Percentiles rank a stretch among this genome's conserved stretches.
These are phyloP conservation scores for Pardalotus punctatus DNA, from an alignment of 2,113 vertebrate species.

Conservation along the genomic window DNA sequence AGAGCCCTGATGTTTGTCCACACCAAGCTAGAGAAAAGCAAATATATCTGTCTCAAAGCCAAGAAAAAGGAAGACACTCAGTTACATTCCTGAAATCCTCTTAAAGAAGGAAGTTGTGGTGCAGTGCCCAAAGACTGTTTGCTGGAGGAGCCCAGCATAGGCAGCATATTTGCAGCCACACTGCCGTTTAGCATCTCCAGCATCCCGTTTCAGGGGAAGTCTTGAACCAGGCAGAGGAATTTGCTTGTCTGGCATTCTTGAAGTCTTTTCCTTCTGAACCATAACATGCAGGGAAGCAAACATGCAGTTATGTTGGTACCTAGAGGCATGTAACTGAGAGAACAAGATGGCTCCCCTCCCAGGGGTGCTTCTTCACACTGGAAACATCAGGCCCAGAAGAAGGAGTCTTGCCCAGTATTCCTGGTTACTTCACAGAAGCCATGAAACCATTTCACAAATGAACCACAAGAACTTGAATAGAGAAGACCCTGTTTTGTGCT, in stretches of 20 bases:
- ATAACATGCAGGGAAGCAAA: background rate
- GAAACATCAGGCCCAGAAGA: background rate
- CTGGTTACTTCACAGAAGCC: background rate
- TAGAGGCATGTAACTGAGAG: background rate
- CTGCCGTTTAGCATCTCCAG: background rate
- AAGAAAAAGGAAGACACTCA: background rate
- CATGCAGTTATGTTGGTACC: background rate
- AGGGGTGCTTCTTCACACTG: fast-evolving
- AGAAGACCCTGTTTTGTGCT: background rate
- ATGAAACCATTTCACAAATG: background rate
- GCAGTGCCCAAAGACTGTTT: background rate
- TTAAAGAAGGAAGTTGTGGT: background rate
- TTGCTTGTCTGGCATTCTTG: background rate
- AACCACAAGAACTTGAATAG: background rate
- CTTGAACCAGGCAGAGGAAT: background rate
- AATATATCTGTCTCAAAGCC: background rate
- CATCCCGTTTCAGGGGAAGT: background rate
- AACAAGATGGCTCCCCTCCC: background rate
- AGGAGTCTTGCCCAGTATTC: background rate
- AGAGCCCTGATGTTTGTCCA: background rate
- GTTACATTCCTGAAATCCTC: background rate
- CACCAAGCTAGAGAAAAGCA: background rate
- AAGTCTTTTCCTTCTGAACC: background rate
- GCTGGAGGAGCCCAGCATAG: background rate
- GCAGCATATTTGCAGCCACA: background rate